Percentiles rank a stretch among this genome's conserved stretches.
phyloP scores from a whole-genome alignment of 2,113 vertebrate genomes.

The mouse (Mus musculus) region GRCm39 chr11:97162001-97162500 shows the following conservation, averaged over 20 bases:
- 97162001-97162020: constrained; percentile 28
- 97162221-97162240: constrained; percentile 21
- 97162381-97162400: not conserved
- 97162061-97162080: constrained; percentile 1
- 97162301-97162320: no score
- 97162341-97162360: not conserved
- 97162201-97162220: not conserved
- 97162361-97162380: no score
- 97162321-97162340: no score
- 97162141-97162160: not conserved
- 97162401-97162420: not conserved
- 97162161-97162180: not conserved
- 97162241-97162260: constrained; percentile 29
- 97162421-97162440: not conserved
- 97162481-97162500: not conserved
- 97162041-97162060: not conserved
- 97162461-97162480: not conserved
- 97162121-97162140: constrained; percentile 54
- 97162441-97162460: not conserved
- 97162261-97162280: not conserved
- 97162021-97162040: not conserved
- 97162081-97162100: not conserved
- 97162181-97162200: not conserved
- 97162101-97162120: not conserved
- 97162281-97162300: not conserved